Evolutionary conservation across 2,888 invertebrate genomes (phyloP).

Genomic region (Polylopha cassiicola): DNA sequence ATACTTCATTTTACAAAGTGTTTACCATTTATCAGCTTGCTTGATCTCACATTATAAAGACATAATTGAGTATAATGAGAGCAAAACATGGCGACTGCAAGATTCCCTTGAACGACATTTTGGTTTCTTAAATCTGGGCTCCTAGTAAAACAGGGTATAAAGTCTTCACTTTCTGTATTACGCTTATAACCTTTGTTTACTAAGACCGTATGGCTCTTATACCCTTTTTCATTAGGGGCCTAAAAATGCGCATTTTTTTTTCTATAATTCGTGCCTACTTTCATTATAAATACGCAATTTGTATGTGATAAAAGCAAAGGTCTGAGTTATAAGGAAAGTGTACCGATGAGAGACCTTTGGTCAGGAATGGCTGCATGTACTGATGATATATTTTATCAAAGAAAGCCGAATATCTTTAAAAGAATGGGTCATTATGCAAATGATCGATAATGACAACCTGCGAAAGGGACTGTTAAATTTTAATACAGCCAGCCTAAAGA

Average conservation of each 20-base stretch:
- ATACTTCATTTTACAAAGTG: constrained; percentile 23
- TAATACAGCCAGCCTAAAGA: constrained; percentile 22
- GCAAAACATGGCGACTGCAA: constrained; percentile 23
- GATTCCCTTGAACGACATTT: constrained; percentile 36
- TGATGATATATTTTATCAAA: constrained; percentile 14
- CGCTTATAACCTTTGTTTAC: no score
- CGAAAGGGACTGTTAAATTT: constrained; percentile 31
- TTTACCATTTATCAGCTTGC: constrained; percentile 29
- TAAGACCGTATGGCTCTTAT: no score
- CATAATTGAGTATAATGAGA: constrained; percentile 31
- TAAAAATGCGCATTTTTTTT: no score
- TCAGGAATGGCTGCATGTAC: not conserved
- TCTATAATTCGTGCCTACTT: constrained; percentile 46
- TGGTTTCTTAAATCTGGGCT: constrained; percentile 6
- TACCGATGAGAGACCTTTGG: not conserved
- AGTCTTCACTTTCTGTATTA: no score
- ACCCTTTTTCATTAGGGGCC: no score
- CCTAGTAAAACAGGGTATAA: not conserved
- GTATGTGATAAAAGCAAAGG: constrained; percentile 3
- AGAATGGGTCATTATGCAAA: constrained; percentile 54
- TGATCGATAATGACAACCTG: constrained; percentile 42
- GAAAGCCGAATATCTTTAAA: constrained; percentile 36
- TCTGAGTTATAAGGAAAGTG: not conserved
- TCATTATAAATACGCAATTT: constrained; percentile 32
- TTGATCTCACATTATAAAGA: constrained; percentile 27